These are phyloP conservation scores for Florisuga fusca DNA, from an alignment of 2,797 vertebrate species.

Conservation along the genomic window DNA sequence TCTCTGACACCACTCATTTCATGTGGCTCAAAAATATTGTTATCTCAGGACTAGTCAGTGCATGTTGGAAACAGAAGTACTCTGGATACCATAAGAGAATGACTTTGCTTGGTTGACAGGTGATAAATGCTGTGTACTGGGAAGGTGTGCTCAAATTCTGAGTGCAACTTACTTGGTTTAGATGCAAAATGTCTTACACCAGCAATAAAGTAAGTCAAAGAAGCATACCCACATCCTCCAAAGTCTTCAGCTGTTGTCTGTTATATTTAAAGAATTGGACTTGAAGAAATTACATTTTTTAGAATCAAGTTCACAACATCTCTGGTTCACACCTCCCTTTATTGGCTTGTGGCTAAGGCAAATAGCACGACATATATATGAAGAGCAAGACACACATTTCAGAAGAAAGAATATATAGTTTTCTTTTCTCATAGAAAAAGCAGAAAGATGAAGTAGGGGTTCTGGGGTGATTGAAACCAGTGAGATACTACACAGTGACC, in stretches of 20 bases:
- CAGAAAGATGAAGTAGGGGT: neutral
- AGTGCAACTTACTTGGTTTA: neutral
- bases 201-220: neutral
- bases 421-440: neutral
- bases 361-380: neutral
- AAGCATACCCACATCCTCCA: rapidly evolving
- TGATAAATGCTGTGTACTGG: neutral
- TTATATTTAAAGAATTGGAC: neutral
- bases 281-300: neutral
- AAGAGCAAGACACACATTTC: neutral
- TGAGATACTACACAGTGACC: neutral
- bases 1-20: neutral
- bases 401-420: neutral
- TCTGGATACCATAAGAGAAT: neutral
- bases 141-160: neutral
- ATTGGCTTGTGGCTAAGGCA: neutral
- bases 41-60: neutral
- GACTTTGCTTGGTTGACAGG: neutral
- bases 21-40: neutral
- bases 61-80: neutral
- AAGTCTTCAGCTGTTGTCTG: neutral
- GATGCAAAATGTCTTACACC: neutral
- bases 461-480: neutral
- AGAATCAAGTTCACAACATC: neutral
- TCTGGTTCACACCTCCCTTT: neutral